Evolutionary conservation across 1,140 invertebrate species (phyloP).

Genomic region (Drosophila nasuta): DNA sequence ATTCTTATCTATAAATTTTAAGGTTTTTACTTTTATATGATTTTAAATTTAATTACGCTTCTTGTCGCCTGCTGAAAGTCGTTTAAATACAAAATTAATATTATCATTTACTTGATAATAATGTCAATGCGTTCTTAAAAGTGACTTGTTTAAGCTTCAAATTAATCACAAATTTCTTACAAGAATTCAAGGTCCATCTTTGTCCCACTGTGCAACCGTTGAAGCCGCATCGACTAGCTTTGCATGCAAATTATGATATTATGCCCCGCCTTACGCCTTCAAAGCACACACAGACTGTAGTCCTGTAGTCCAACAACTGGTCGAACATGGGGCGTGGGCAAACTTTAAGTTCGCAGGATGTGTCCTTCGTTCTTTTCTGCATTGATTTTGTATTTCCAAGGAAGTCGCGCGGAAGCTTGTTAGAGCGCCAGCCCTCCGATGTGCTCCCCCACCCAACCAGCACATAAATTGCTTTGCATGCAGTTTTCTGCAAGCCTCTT

Average conservation of each 20-base stretch:
- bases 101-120: too few species aligned
- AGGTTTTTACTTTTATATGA: too few species aligned
- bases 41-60: too few species aligned
- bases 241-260: conserved; percentile 73
- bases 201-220: conserved; percentile 35
- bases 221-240: conserved; percentile 34
- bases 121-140: too few species aligned
- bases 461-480: conserved; percentile 78
- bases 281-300: conserved; percentile 11
- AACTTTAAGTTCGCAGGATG: conserved; percentile 67
- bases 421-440: conserved; percentile 40
- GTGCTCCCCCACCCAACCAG: not conserved
- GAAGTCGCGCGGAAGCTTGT: conserved; percentile 80
- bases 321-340: conserved; percentile 42
- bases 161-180: not conserved
- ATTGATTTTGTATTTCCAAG: conserved; percentile 81
- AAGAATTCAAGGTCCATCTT: not conserved
- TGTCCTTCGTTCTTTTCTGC: conserved; percentile 66
- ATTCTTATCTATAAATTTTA: too few species aligned
- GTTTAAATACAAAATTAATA: too few species aligned
- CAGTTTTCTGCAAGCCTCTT: conserved; percentile 49
- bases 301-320: not conserved
- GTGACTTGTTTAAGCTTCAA: too few species aligned
- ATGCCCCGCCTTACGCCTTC: conserved; percentile 43
- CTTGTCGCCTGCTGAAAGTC: too few species aligned